A percentile compares a stretch with the other conserved stretches of the same genome.
These are phyloP conservation scores for Acrobasis suavella DNA, from an alignment of 2,888 invertebrate species.

Conservation along the genomic window DNA sequence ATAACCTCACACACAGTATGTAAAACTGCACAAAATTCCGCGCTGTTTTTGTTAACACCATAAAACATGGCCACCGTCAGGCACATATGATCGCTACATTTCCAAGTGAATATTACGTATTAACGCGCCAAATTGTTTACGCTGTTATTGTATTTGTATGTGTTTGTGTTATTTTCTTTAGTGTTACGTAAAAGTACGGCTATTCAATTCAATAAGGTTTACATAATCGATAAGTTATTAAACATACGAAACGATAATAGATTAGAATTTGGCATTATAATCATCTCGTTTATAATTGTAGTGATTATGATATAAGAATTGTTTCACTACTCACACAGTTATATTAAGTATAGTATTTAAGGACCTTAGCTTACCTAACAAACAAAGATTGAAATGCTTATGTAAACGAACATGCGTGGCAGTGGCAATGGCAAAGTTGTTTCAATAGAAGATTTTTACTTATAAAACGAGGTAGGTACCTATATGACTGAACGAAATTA, in stretches of 20 bases:
- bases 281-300: not conserved
- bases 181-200: conserved; percentile 62
- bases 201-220: conserved; percentile 36
- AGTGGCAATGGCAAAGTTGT: conserved; percentile 8
- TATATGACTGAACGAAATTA: conserved; percentile 45
- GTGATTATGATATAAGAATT: not conserved
- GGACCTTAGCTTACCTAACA: not conserved
- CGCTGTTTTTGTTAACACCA: conserved; percentile 42
- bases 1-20: conserved; percentile 21
- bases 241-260: conserved; percentile 40
- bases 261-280: conserved; percentile 20
- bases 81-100: conserved; percentile 67
- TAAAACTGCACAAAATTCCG: not conserved
- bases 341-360: not conserved
- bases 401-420: conserved; percentile 12
- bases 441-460: conserved; percentile 17
- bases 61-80: conserved; percentile 58
- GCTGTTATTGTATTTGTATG: conserved; percentile 32
- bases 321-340: not conserved
- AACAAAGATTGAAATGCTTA: not conserved
- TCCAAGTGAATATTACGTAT: conserved; percentile 52
- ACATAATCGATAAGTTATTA: conserved; percentile 68
- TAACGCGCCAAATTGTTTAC: conserved; percentile 29
- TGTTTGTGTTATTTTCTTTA: conserved; percentile 43
- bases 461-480: conserved; percentile 24